phyloP scores from a whole-genome alignment of 2,797 vertebrate species.

The Liasis olivaceus region DNA sequence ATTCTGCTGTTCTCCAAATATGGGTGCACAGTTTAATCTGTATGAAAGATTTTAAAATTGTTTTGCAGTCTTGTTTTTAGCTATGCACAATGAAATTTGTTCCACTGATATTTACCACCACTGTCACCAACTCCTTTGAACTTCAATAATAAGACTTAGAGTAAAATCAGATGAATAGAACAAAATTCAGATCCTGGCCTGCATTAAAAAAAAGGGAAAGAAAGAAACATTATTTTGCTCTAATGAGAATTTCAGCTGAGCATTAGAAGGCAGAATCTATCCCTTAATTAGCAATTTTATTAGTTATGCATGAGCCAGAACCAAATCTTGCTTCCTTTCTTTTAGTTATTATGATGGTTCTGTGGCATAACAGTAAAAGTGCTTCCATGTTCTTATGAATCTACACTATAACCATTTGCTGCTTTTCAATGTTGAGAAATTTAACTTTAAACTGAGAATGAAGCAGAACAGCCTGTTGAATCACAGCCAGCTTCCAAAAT shows the following conservation, averaged over 20 bases:
- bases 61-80: background rate
- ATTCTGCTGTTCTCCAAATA: background rate
- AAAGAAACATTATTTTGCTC: slow-evolving; percentile 64
- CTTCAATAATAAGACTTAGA: slow-evolving; percentile 27
- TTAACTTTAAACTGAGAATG: slow-evolving; percentile 46
- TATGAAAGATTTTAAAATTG: background rate
- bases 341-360: slow-evolving; percentile 43
- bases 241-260: slow-evolving; percentile 54
- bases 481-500: slow-evolving; percentile 19
- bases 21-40: background rate
- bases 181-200: slow-evolving; percentile 55
- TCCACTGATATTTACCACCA: background rate
- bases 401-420: background rate
- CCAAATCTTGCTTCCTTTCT: slow-evolving; percentile 53
- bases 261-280: slow-evolving; percentile 58
- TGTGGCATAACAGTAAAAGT: slow-evolving; percentile 52
- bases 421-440: slow-evolving; percentile 52
- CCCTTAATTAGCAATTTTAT: slow-evolving; percentile 69
- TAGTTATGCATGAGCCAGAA: slow-evolving; percentile 66
- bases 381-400: background rate
- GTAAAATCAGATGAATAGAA: slow-evolving; percentile 52
- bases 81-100: background rate
- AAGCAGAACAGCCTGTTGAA: slow-evolving; percentile 49
- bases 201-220: slow-evolving; percentile 41
- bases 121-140: background rate